Percentiles rank a stretch among this genome's conserved stretches.
Conservation (phyloP, 2,888 invertebrate species). For the Tipula unca region DNA sequence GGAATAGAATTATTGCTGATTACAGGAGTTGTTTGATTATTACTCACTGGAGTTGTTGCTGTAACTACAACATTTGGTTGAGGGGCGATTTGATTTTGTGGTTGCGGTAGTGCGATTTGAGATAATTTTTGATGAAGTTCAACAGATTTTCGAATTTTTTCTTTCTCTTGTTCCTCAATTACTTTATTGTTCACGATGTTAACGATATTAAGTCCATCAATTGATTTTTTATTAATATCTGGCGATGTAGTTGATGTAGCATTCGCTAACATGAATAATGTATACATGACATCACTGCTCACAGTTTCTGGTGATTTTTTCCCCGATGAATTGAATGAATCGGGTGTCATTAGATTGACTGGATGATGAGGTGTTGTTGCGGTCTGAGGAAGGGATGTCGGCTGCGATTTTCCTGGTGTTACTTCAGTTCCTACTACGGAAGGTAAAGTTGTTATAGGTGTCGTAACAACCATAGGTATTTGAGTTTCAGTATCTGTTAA, state of each 20-base stretch:
- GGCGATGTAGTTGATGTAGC: slow-evolving; percentile 31
- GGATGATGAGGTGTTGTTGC: slow-evolving; percentile 28
- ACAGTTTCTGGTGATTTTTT: slow-evolving; percentile 30
- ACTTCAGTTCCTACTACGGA: slow-evolving; percentile 14
- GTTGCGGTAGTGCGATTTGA: neutral
- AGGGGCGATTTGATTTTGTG: neutral
- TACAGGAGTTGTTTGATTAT: neutral
- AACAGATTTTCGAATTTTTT: slow-evolving; percentile 8
- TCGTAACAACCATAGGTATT: slow-evolving; percentile 24
- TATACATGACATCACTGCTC: slow-evolving; percentile 37
- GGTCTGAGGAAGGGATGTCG: neutral
- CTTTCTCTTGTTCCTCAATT: slow-evolving; percentile 36
- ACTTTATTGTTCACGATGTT: slow-evolving; percentile 39
- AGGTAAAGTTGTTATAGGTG: slow-evolving; percentile 31
- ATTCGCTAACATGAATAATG: slow-evolving; percentile 40
- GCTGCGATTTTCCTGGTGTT: neutral
- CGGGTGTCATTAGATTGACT: slow-evolving; percentile 77
- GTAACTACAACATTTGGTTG: slow-evolving; percentile 2
- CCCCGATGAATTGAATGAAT: slow-evolving; percentile 65
- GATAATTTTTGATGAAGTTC: slow-evolving; percentile 32
- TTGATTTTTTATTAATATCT: slow-evolving; percentile 27
- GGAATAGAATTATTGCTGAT: neutral
- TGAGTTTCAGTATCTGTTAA: slow-evolving; percentile 29
- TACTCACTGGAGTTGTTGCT: neutral
- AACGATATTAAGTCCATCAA: slow-evolving; percentile 34